Percentiles rank a stretch among this genome's conserved stretches.
These are phyloP conservation scores for Pseudomugil tenellus DNA, from an alignment of 2,797 vertebrate genomes.

Conservation along the genomic window DNA sequence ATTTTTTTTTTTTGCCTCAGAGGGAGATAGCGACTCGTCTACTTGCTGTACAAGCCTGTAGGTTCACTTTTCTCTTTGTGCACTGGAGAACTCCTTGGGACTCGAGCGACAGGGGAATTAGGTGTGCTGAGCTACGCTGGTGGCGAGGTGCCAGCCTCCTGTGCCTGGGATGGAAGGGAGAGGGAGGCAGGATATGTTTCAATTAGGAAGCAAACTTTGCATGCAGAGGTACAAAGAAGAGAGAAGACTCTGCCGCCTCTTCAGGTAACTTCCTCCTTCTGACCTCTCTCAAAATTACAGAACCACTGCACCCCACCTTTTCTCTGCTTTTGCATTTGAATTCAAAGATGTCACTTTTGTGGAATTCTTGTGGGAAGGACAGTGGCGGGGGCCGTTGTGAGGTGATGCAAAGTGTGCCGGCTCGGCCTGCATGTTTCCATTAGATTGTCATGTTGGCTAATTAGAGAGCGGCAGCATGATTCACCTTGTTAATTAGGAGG, in stretches of 20 bases:
- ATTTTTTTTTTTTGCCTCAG: conserved; percentile 72
- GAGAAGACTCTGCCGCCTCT: conserved; percentile 48
- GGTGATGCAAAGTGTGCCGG: conserved; percentile 86
- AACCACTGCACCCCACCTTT: conserved; percentile 44
- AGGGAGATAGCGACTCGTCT: conserved; percentile 81
- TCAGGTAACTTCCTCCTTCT: conserved; percentile 57
- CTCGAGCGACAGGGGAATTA: conserved; percentile 81
- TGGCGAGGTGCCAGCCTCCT: conserved; percentile 80
- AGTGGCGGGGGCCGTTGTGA: conserved; percentile 81
- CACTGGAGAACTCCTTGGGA: conserved; percentile 80
- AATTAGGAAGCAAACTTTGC: conserved; percentile 76
- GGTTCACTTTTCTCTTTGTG: conserved; percentile 84
- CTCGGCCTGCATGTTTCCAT: conserved; percentile 91
- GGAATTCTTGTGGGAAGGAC: conserved; percentile 63
- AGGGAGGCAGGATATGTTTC: conserved; percentile 78
- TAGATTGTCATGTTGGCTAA: conserved; percentile 99
- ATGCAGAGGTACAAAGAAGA: conserved; percentile 32
- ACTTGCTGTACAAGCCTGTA: conserved; percentile 77
- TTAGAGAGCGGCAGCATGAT: conserved; percentile 98
- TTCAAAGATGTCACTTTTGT: conserved; percentile 64
- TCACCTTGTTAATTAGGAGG: conserved; percentile 99
- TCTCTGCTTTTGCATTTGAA: conserved; percentile 40
- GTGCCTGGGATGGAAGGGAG: conserved; percentile 73
- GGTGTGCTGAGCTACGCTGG: conserved; percentile 77
- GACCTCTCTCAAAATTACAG: conserved; percentile 66